Evolutionary conservation across 2,113 vertebrate genomes (phyloP).

Genomic region (Argyrosomus japonicus): DNA sequence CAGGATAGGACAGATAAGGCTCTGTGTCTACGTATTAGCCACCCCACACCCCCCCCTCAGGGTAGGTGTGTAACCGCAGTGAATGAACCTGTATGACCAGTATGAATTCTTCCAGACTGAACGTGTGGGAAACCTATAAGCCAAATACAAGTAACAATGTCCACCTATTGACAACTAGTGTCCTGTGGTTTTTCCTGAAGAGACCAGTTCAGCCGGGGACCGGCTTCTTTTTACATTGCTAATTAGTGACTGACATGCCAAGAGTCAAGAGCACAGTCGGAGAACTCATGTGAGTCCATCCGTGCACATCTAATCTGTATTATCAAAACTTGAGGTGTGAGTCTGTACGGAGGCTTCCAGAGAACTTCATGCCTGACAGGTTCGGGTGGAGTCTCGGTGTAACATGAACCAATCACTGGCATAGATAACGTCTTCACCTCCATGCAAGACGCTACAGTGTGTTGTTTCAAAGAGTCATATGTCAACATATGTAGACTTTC

Average conservation of each 20-base stretch:
- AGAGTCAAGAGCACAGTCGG: slow-evolving; percentile 1
- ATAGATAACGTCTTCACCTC: neutral
- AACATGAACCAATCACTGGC: slow-evolving; percentile 22
- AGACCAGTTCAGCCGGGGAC: slow-evolving; percentile 56
- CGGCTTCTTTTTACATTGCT: slow-evolving; percentile 12
- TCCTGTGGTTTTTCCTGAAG: slow-evolving; percentile 33
- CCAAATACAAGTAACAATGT: slow-evolving; percentile 43
- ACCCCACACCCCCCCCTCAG: neutral
- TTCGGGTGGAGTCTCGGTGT: slow-evolving; percentile 12
- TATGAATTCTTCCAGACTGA: slow-evolving; percentile 69
- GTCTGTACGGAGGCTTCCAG: neutral
- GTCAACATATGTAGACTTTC: neutral
- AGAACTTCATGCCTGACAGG: neutral
- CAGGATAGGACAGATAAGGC: slow-evolving; percentile 47
- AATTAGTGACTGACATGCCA: neutral
- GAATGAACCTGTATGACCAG: slow-evolving; percentile 77
- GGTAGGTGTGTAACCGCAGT: slow-evolving; percentile 64
- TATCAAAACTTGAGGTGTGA: neutral
- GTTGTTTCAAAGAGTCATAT: slow-evolving; percentile 31
- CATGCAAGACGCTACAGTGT: slow-evolving; percentile 9
- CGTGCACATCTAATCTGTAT: slow-evolving; percentile 1
- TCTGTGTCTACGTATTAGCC: slow-evolving; percentile 25
- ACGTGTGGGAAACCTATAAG: slow-evolving; percentile 57
- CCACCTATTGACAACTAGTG: slow-evolving; percentile 16
- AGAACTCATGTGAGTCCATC: neutral